Conservation (phyloP, 2,888 invertebrate genomes). For the Nyleta sp. region DNA sequence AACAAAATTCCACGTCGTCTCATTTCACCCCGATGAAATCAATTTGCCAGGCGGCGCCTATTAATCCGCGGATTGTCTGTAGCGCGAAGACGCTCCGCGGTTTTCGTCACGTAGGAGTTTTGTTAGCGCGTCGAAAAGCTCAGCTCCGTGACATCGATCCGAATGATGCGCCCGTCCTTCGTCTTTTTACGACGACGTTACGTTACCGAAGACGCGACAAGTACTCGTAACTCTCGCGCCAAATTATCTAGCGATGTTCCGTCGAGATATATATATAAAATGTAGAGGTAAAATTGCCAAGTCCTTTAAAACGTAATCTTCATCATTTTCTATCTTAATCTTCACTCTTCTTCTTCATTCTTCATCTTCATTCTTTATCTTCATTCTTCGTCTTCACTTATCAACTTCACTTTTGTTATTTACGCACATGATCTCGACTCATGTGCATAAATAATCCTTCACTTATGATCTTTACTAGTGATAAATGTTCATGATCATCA, state of each 20-base stretch:
- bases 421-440: no score
- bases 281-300: no score
- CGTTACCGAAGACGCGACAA: slow-evolving; percentile 55
- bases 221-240: slow-evolving; percentile 46
- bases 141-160: slow-evolving; percentile 43
- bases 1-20: slow-evolving; percentile 50
- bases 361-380: no score
- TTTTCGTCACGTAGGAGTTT: slow-evolving; percentile 53
- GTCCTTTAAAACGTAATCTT: no score
- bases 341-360: no score
- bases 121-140: slow-evolving; percentile 46
- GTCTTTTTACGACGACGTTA: slow-evolving; percentile 53
- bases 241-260: slow-evolving; percentile 43
- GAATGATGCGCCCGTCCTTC: slow-evolving; percentile 23
- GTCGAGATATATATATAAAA: no score
- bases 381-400: no score
- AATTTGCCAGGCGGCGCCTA: slow-evolving; percentile 52
- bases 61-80: slow-evolving; percentile 54
- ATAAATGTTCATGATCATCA: no score
- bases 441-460: no score
- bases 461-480: no score
- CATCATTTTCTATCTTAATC: no score
- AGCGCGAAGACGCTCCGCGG: slow-evolving; percentile 47
- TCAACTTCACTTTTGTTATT: no score
- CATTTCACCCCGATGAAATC: slow-evolving; percentile 52